phyloP scores from a whole-genome alignment of 2,888 invertebrate genomes.

The Napeogenes inachia region DNA sequence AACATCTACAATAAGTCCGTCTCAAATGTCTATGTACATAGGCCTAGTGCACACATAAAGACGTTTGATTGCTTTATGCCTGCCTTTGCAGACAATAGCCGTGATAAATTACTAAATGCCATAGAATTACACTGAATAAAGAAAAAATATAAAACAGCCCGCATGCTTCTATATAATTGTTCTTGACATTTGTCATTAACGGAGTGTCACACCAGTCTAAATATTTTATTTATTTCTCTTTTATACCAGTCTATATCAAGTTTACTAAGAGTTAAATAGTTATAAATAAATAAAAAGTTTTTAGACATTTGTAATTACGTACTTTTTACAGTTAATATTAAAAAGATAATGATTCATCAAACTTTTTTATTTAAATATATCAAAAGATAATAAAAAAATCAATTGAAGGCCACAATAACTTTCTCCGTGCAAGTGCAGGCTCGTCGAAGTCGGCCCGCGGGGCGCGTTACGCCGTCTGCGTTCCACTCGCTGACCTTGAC shows the following conservation, averaged over 20 bases:
- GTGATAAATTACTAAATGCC: slow-evolving; percentile 42
- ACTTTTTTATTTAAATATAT: slow-evolving; percentile 8
- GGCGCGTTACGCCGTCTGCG: slow-evolving; percentile 38
- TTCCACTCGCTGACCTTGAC: slow-evolving; percentile 32
- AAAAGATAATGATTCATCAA: too few relatives aligned
- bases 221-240: too few relatives aligned
- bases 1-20: slow-evolving; percentile 44
- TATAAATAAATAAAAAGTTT: background rate
- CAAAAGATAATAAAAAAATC: slow-evolving; percentile 23
- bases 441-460: slow-evolving; percentile 36
- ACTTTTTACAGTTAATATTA: too few relatives aligned
- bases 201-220: too few relatives aligned
- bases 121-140: slow-evolving; percentile 24
- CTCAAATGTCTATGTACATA: slow-evolving; percentile 48
- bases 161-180: background rate
- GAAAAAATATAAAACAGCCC: background rate
- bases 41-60: slow-evolving; percentile 41
- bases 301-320: too few relatives aligned
- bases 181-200: background rate
- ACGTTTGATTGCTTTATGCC: slow-evolving; percentile 43
- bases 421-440: slow-evolving; percentile 29
- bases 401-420: slow-evolving; percentile 26
- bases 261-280: background rate
- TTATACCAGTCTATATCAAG: too few relatives aligned
- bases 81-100: slow-evolving; percentile 35